These are phyloP conservation scores for Boulengerochromis microlepis DNA, from an alignment of 2,113 vertebrate species.

Conservation along the genomic window DNA sequence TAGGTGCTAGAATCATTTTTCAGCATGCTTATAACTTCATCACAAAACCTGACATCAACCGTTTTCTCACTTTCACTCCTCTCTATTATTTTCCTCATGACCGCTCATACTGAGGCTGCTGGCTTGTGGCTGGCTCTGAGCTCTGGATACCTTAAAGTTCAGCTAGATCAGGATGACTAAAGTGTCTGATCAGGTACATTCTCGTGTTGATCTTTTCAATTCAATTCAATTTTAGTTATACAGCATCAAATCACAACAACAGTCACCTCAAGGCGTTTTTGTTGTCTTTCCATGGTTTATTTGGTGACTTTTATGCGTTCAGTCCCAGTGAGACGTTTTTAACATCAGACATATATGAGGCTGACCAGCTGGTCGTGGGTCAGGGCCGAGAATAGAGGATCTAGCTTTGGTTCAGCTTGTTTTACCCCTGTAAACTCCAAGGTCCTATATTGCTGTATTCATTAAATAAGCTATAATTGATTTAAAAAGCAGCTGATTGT, in stretches of 20 bases:
- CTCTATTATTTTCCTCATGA: not conserved
- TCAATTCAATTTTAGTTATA: not conserved
- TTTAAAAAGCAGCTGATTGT: not conserved
- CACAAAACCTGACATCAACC: not conserved
- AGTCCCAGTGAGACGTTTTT: not conserved
- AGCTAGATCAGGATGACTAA: not conserved
- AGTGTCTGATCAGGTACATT: not conserved
- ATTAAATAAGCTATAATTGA: not conserved
- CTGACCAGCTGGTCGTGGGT: not conserved
- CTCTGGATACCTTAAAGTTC: not conserved
- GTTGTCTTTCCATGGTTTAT: not conserved
- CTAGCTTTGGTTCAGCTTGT: not conserved
- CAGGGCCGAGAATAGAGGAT: not conserved
- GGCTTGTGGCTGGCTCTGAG: not conserved
- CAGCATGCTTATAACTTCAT: not conserved
- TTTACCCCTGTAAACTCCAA: not conserved
- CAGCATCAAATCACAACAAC: not conserved
- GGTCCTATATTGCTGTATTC: not conserved
- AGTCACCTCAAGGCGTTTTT: not conserved
- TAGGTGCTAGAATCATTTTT: not conserved
- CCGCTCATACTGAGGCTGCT: not conserved
- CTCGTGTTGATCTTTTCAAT: not conserved
- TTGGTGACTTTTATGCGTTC: not conserved
- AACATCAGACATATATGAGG: not conserved
- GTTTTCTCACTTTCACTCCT: not conserved